Base-by-base conservation (phyloP, 2,888 invertebrate genomes). In the Eupithecia abbreviata region DNA sequence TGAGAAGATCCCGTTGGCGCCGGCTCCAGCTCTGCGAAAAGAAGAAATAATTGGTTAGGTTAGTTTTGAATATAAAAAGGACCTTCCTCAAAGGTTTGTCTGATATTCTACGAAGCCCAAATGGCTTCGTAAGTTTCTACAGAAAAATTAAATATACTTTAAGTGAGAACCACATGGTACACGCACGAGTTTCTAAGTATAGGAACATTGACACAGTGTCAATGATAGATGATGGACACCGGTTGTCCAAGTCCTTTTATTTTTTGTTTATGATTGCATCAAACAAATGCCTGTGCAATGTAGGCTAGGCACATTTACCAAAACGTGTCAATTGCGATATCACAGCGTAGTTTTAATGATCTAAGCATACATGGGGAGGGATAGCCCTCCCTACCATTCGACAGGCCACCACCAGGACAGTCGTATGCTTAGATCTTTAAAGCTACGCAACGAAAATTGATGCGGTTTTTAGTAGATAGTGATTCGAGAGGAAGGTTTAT, bases 1-100 rank as follows among this genome's bases (percentile, higher is more conserved):
- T 67, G 98, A 97, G 95, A 99, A 99, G 86, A 99, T 98, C 77
- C 98, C 98, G 90, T 98, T 98, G 82, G 98, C 98, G 82, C 98
- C 98, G 87, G 98, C 98, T 83, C 97, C 98, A 89, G 97, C 97
- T 90, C 98, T 98, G 96, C 45, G 96, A 96, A 86, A 80, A 90
- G 85, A 82, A 79, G 62, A 62, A 62, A 62, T 62, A 62, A 62
- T 12, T 58, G 58, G 41, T 30, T 68, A 13, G 13, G 30, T 66
- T 13, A 66, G 13, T 10, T 7, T 43, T 43, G 2, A 43, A 43
- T 43, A 43, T 30, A 30, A 30, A 1, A 30, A 30, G 1, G 30
- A 30, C 30, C 30, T 30, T 30, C 30, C 30, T 30, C 30, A 30
- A 30, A 30, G 30, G 30, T 30, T 30, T 30, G 1, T 30, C 30